These are phyloP conservation scores for human DNA, from an alignment of 2,113 vertebrate genomes.

Conservation along the genomic window DNA sequence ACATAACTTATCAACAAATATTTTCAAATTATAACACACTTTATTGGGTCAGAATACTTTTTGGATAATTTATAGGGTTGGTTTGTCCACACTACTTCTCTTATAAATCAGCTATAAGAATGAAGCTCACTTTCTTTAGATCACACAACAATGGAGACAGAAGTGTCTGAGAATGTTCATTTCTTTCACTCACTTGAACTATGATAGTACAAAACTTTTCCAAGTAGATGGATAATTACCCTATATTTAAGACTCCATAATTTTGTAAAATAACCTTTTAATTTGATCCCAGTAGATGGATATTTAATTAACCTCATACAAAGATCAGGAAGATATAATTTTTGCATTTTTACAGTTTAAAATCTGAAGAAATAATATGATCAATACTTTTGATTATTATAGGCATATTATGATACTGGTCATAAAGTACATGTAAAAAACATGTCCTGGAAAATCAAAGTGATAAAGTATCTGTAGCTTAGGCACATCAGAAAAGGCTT, in stretches of 20 bases:
- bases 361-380: background rate
- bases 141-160: background rate
- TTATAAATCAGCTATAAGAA: background rate
- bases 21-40: background rate
- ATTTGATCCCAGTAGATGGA: background rate
- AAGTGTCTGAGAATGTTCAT: background rate
- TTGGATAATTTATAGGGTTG: background rate
- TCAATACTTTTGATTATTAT: background rate
- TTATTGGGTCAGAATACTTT: background rate
- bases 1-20: background rate
- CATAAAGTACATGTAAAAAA: background rate
- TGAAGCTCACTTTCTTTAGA: background rate
- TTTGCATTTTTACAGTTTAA: constrained; percentile 10
- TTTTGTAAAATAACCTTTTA: background rate
- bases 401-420: background rate
- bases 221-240: background rate
- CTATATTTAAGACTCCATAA: background rate
- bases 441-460: background rate
- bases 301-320: background rate
- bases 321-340: background rate
- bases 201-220: background rate
- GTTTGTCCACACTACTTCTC: background rate
- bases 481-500: background rate
- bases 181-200: background rate
- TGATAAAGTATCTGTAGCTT: background rate